Conservation (phyloP, 2,797 vertebrate genomes). For the Passerculus sandwichensis region DNA sequence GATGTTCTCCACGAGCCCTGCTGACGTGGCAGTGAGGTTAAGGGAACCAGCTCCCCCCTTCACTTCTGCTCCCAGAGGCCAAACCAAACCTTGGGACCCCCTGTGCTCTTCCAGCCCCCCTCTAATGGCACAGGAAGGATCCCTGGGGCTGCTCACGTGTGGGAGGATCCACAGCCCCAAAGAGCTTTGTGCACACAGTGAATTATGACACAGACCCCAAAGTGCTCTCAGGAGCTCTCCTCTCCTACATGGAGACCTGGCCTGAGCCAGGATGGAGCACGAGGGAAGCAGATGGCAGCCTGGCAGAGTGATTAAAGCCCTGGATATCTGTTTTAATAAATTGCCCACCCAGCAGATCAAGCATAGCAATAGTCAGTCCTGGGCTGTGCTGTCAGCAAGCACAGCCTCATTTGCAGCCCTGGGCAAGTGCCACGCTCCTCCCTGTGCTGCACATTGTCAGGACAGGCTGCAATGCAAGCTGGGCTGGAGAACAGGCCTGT, state of each 20-base stretch:
- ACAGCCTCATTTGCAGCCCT: conserved; percentile 43
- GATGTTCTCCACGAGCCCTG: not conserved
- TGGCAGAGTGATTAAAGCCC: conserved; percentile 76
- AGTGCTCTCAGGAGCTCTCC: conserved; percentile 58
- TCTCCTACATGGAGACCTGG: conserved; percentile 51
- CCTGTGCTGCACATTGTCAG: not conserved
- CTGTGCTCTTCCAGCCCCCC: not conserved
- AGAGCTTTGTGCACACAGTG: conserved; percentile 13
- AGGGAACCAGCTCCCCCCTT: not conserved
- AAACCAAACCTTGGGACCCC: not conserved
- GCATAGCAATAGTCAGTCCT: conserved; percentile 47
- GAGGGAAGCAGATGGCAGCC: conserved; percentile 75
- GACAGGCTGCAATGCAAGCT: not conserved
- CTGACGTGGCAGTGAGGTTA: not conserved
- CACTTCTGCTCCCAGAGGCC: not conserved
- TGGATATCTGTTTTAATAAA: conserved; percentile 76
- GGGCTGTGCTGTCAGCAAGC: conserved; percentile 35
- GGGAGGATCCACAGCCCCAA: not conserved
- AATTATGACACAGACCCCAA: conserved; percentile 49
- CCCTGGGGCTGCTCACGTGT: not conserved
- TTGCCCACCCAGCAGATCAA: conserved; percentile 72
- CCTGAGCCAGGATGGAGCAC: conserved; percentile 34
- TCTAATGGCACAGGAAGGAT: not conserved
- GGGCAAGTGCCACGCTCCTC: not conserved
- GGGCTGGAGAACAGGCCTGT: not conserved